A percentile compares a stretch with the other conserved stretches of the same genome.
phyloP scores from a whole-genome alignment of 2,888 invertebrate species.

The Endotricha flammealis region DNA sequence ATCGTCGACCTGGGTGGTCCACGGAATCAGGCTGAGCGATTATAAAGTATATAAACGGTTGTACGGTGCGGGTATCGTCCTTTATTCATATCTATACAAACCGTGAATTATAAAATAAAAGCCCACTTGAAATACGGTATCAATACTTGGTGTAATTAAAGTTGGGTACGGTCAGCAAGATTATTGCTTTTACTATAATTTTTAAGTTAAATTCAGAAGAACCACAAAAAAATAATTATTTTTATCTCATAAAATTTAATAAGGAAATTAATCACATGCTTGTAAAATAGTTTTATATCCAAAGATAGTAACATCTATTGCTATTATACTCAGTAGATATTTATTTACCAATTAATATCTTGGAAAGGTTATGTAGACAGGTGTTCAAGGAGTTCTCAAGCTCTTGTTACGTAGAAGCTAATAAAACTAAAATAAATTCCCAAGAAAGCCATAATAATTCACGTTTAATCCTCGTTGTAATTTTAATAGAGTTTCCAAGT shows the following conservation, averaged over 20 bases:
- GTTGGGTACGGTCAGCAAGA: constrained; percentile 23
- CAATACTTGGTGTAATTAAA: constrained; percentile 55
- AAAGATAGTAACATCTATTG: too few species aligned
- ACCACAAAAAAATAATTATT: too few species aligned
- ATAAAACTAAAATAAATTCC: constrained; percentile 8
- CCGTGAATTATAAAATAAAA: constrained; percentile 57
- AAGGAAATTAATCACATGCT: too few species aligned
- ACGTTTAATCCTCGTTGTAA: constrained; percentile 30
- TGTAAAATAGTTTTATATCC: too few species aligned
- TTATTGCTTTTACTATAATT: background rate
- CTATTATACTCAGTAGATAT: too few species aligned
- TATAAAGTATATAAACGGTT: constrained; percentile 52
- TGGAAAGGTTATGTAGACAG: too few species aligned
- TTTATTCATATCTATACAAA: constrained; percentile 42
- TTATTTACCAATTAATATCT: too few species aligned
- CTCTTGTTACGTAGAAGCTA: constrained; percentile 1
- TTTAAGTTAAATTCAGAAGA: too few species aligned
- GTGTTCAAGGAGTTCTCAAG: background rate
- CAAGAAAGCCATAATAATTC: constrained; percentile 10
- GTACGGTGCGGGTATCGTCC: constrained; percentile 34
- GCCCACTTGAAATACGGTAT: constrained; percentile 51
- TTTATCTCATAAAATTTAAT: too few species aligned
- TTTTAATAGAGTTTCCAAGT: constrained; percentile 52
- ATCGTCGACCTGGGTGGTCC: constrained; percentile 64
- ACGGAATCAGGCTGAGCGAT: constrained; percentile 55